These are phyloP conservation scores for Pica pica DNA, from an alignment of 2,113 vertebrate species.

Conservation along the genomic window DNA sequence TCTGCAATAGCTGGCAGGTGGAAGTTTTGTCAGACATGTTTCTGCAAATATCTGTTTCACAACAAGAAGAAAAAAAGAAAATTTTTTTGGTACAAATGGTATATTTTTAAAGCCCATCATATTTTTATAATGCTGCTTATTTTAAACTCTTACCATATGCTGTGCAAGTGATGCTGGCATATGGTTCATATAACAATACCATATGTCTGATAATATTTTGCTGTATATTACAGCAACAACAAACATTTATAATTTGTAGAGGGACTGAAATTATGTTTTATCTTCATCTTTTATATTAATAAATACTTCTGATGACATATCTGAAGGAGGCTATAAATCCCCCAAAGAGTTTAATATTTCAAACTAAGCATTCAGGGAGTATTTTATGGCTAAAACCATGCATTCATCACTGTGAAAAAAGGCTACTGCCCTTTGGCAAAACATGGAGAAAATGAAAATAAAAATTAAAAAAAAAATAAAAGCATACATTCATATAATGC, in stretches of 20 bases:
- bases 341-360: neutral
- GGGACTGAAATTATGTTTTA: constrained; percentile 22
- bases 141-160: constrained; percentile 59
- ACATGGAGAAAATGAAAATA: neutral
- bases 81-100: neutral
- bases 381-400: neutral
- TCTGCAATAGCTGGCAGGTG: neutral
- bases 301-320: constrained; percentile 33
- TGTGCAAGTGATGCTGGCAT: constrained; percentile 24
- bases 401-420: neutral
- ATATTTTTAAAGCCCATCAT: constrained; percentile 3
- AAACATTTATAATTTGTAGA: constrained; percentile 40
- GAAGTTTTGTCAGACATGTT: neutral
- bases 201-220: constrained; percentile 54
- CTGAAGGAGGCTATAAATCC: neutral
- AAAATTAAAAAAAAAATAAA: neutral
- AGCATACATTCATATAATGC: neutral
- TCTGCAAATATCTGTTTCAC: neutral
- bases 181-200: constrained; percentile 47
- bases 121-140: constrained; percentile 47
- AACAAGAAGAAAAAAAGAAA: neutral
- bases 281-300: constrained; percentile 16
- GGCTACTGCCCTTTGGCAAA: neutral
- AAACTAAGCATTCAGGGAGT: neutral
- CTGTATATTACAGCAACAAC: constrained; percentile 21